Evolutionary conservation across 2,888 invertebrate genomes (phyloP).

Genomic region (Athripsodes cinereus): DNA sequence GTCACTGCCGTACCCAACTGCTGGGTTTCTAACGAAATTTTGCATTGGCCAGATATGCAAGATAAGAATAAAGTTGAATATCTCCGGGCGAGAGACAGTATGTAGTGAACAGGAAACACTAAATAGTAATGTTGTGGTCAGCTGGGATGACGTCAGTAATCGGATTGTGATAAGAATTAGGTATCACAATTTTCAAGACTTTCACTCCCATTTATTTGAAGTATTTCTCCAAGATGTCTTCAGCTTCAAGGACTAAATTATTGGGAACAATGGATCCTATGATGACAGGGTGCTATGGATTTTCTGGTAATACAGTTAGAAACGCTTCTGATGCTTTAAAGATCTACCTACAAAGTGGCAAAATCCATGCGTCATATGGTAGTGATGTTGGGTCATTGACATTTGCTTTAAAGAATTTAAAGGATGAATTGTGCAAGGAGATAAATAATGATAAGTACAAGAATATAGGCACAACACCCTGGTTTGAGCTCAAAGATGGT

Average conservation of each 20-base stretch:
- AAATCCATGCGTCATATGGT: neutral
- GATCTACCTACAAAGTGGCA: neutral
- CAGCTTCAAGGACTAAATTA: neutral
- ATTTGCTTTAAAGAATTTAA: neutral
- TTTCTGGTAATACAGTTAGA: neutral
- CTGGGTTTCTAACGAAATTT: too few relatives aligned
- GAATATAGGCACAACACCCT: neutral
- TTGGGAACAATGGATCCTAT: neutral
- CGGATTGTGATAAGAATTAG: too few relatives aligned
- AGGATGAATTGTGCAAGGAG: neutral
- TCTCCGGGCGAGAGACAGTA: too few relatives aligned
- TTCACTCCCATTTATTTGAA: too few relatives aligned
- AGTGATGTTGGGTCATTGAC: neutral
- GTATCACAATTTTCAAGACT: too few relatives aligned
- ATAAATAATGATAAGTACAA: neutral
- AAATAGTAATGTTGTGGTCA: too few relatives aligned
- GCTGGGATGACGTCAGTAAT: too few relatives aligned
- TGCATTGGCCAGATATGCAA: too few relatives aligned
- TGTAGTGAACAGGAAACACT: too few relatives aligned
- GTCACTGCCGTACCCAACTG: too few relatives aligned
- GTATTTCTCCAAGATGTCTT: neutral
- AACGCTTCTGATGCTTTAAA: neutral
- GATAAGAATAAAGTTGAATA: too few relatives aligned
- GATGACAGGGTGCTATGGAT: neutral
- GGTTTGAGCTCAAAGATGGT: neutral